Evolutionary conservation across 92 coral and sea anemone genomes (phyloP).

Genomic region (Muricea muricata): DNA sequence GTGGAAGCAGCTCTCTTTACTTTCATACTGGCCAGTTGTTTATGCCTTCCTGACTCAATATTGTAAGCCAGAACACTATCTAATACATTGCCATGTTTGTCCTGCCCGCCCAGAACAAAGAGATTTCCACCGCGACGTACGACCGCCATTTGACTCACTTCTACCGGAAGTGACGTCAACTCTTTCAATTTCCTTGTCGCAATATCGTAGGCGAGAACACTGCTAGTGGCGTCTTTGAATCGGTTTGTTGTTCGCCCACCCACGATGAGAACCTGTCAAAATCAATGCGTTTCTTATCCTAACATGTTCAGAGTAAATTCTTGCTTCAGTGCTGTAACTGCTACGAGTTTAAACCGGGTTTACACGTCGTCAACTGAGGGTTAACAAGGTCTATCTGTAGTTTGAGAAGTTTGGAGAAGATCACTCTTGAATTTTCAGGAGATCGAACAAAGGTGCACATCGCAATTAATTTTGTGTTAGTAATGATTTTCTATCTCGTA

Average conservation of each 20-base stretch:
- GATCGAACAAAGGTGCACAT: too few relatives aligned
- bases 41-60: conserved; percentile 14
- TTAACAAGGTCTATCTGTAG: too few relatives aligned
- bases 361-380: too few relatives aligned
- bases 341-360: too few relatives aligned
- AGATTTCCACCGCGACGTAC: conserved; percentile 16
- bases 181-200: not conserved
- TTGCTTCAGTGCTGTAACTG: too few relatives aligned
- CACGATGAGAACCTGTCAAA: not conserved
- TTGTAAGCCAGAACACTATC: conserved; percentile 7
- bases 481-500: too few relatives aligned
- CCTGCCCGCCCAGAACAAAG: conserved; percentile 22
- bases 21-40: not conserved
- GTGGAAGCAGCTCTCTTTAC: conserved; percentile 22
- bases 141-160: conserved; percentile 31
- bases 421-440: too few relatives aligned
- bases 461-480: too few relatives aligned
- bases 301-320: not conserved
- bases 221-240: not conserved
- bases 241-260: conserved; percentile 29
- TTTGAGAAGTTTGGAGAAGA: too few relatives aligned
- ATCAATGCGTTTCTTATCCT: too few relatives aligned
- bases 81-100: conserved; percentile 26
- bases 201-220: conserved; percentile 11
- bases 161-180: conserved; percentile 10